A percentile compares a stretch with the other conserved stretches of the same genome.
Evolutionary conservation across 2,888 invertebrate species (phyloP).

Genomic region (Pediacus dermestoides): DNA sequence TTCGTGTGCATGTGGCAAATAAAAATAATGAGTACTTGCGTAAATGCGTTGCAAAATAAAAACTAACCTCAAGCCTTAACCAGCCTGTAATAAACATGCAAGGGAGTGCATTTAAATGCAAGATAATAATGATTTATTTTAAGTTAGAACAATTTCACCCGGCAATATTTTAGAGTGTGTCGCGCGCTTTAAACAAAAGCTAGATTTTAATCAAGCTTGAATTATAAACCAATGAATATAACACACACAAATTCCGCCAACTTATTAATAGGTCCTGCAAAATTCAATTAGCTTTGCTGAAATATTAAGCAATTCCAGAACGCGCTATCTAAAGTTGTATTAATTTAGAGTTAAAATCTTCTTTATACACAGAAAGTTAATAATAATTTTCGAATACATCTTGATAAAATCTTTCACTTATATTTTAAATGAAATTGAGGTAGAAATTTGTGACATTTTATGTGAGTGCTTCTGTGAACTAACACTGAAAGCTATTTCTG

Average conservation of each 20-base stretch:
- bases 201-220: constrained; percentile 30
- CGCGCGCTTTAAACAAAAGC: constrained; percentile 4
- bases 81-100: constrained; percentile 24
- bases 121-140: constrained; percentile 33
- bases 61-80: background rate
- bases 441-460: constrained; percentile 8
- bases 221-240: constrained; percentile 32
- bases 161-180: constrained; percentile 1
- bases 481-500: constrained; percentile 4
- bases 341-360: constrained; percentile 31
- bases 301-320: constrained; percentile 38
- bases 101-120: constrained; percentile 26
- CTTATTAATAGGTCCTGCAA: constrained; percentile 41
- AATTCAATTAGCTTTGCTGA: constrained; percentile 42
- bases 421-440: constrained; percentile 6
- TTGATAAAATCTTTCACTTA: constrained; percentile 10
- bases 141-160: constrained; percentile 7
- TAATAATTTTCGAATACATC: constrained; percentile 8
- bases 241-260: constrained; percentile 32
- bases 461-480: constrained; percentile 1
- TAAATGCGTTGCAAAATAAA: background rate
- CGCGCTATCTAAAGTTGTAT: constrained; percentile 34
- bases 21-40: no score
- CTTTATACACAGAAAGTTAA: constrained; percentile 13
- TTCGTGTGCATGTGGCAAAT: no score